Base-by-base conservation (phyloP, 2,797 vertebrate genomes). In the Gymnoscopelus braueri region DNA sequence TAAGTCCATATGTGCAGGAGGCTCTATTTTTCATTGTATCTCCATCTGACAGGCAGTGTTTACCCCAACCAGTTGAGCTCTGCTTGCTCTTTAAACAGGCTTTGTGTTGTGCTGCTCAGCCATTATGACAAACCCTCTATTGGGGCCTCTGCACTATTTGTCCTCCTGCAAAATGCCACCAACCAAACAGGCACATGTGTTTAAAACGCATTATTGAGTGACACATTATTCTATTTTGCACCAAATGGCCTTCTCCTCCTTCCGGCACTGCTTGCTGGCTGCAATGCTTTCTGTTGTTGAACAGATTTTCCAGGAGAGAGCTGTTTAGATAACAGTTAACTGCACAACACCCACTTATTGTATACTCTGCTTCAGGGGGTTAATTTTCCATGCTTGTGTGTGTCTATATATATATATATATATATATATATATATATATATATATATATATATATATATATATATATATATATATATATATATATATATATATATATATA, bases 181-280 rank as follows among this genome's bases (percentile, higher is more conserved):
- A 83, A 90, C 87, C 78, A 85, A 91, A 89, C 88, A 89, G 83
- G 87, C 85, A 85, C 90, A 88, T 90, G 88, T 88, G 84, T 86
- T 90, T 87, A 88, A 90, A 87, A 83, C 82, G 89, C 84, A 83
- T 65, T 69, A 60, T 65, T 80, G 79, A 91, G 84, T 86, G 88
- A 87, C 89, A 88, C 80, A 73, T 83, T 82, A 84, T 87, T 89
- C 84, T 78, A 80, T 82, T 80, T 80, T 59, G 61, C 60, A 86
- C 74, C 71, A 74, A 82, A 84, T 76, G 60, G 71, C 73, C 75
- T 15, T 49, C 59, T 57, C 75, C 72, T 81, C 67, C 72, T 60
- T 65, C 76, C 82, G 79, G 49, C 72, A 48, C 65, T 44, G 63
- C 54, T 79, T 51, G 13, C 69, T 19, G 53, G n/a, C 76, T 87